These are phyloP conservation scores for Rhegmatorhina hoffmannsi DNA, from an alignment of 2,113 vertebrate genomes.

Conservation along the genomic window DNA sequence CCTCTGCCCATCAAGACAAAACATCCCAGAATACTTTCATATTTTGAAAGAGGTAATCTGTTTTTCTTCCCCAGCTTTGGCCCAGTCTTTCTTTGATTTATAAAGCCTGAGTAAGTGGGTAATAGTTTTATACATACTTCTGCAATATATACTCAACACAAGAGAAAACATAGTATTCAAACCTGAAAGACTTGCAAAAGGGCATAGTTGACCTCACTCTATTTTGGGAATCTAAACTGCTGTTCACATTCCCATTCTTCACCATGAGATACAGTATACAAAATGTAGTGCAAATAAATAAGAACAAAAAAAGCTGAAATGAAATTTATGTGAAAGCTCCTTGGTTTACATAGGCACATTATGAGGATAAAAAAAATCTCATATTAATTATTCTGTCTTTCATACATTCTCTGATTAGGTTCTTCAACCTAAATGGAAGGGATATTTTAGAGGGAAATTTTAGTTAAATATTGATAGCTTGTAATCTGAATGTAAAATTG, in stretches of 20 bases:
- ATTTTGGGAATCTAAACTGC: not conserved
- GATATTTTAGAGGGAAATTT: not conserved
- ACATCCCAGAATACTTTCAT: not conserved
- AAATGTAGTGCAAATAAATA: not conserved
- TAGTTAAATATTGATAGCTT: not conserved
- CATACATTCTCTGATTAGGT: not conserved
- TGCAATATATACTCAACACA: not conserved
- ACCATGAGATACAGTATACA: not conserved
- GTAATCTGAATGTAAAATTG: not conserved
- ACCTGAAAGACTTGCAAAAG: not conserved
- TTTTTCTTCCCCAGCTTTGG: slow-evolving; percentile 23
- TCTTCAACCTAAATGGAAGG: not conserved
- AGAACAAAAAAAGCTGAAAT: not conserved
- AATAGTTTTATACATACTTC: not conserved
- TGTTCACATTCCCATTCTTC: not conserved
- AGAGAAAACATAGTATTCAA: not conserved
- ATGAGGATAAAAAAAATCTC: not conserved
- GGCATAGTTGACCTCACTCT: not conserved
- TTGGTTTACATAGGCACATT: not conserved
- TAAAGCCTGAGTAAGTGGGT: not conserved
- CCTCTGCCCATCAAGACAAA: slow-evolving; percentile 55
- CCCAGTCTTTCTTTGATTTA: not conserved
- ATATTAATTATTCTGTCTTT: not conserved
- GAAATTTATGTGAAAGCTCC: not conserved
- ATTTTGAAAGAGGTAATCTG: slow-evolving; percentile 37